Evolutionary conservation across 2,888 invertebrate genomes (phyloP).

Genomic region (Zele albiditarsus): DNA sequence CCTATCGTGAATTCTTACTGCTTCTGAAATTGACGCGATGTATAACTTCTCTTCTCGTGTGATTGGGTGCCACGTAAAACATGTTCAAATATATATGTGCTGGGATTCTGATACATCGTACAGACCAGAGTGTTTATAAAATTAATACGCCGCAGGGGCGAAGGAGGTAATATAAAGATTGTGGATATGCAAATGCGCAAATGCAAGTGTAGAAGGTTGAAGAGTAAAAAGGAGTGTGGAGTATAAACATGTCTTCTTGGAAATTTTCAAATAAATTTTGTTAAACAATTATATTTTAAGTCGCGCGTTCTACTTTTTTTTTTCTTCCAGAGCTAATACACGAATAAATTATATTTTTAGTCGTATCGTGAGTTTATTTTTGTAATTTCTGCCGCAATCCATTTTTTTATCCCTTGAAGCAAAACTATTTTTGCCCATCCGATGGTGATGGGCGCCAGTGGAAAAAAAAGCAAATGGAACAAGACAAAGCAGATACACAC

Average conservation of each 20-base stretch:
- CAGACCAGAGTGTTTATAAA: conserved; percentile 37
- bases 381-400: conserved; percentile 29
- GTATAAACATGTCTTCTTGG: conserved; percentile 22
- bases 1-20: neutral
- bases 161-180: conserved; percentile 9
- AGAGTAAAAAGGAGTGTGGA: neutral
- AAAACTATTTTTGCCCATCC: conserved; percentile 36
- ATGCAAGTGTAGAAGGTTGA: neutral
- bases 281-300: neutral
- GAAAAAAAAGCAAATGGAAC: neutral
- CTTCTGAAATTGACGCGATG: conserved; percentile 27
- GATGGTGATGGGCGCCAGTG: conserved; percentile 26
- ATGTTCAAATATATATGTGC: conserved; percentile 33
- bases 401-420: conserved; percentile 30
- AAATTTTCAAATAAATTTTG: conserved; percentile 1
- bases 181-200: conserved; percentile 23
- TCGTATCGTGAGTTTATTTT: conserved; percentile 38
- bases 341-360: neutral
- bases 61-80: neutral
- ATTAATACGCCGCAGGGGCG: conserved; percentile 17
- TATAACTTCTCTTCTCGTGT: neutral
- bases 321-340: neutral
- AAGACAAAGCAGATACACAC: neutral
- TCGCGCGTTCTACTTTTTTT: neutral
- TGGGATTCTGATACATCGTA: conserved; percentile 29